Evolutionary conservation across 2,113 vertebrate genomes (phyloP), one percentile per base, ranked within the genome.

Genomic region (Nesogale talazaci): DNA sequence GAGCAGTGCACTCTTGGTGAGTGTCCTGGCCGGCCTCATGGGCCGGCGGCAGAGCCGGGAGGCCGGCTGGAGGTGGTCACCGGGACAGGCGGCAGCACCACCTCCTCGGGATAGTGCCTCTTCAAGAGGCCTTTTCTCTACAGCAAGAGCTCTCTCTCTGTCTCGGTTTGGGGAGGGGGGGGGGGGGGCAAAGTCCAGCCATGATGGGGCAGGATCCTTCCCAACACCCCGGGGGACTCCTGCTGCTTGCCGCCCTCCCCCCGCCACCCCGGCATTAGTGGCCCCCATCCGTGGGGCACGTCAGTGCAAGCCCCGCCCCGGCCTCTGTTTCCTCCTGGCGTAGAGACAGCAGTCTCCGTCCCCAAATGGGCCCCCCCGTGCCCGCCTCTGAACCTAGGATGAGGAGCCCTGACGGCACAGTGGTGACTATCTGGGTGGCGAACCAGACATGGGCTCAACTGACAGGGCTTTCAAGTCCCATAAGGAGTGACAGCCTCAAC

Each of bases 1-100:
- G 81, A 99, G 98, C 97, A 99, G 98, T 6, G 86, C 97, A 36
- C 98, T 99, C 75, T 97, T 40, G 69, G 99, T 99, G 97, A 99
- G 99, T 96, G 75, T 10, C 0, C 9, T 29, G 7, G 31, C 36
- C 63, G 27, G 23, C 15, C 88, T 77, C 15, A 0, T 29, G 20
- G 4, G n/a, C 42, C 31, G 40, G 34, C 3, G 3, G 52, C 29
- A 17, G 27, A 19, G 31, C 34, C 8, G 19, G 7, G 1, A 22
- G 63, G 46, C 46, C 1, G 20, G 31, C 63, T 67, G 0, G 8
- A 57, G 59, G 42, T 52, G 67, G 8, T 16, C 81, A 17, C 6
- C 2, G 0, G 14, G 63, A 59, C 20, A 5, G 57, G 69, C 29
- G 19, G 16, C 42, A 75, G 40, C 7, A 34, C 12, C 34, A 22